Base-by-base conservation (phyloP, 2,888 invertebrate genomes). In the Eristalinus aeneus region DNA sequence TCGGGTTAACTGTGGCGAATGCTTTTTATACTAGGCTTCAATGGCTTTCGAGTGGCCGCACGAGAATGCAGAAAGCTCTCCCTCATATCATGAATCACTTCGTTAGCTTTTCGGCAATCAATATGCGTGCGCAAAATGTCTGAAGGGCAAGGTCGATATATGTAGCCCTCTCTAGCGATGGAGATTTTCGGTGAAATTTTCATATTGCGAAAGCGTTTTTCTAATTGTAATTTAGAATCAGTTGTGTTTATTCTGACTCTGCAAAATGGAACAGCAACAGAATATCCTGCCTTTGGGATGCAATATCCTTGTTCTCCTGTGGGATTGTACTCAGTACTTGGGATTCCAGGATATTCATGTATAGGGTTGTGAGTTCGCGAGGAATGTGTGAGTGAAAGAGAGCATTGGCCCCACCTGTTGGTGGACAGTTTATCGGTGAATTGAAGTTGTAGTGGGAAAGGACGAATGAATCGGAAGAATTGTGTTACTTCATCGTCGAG, bases 81-180 rank as follows among this genome's bases (percentile, higher is more conserved):
- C 11, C 11, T 4, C 23, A 34, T 69, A 63, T 81, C 46, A 46
- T 46, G 82, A 82, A 78, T 82, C 86, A 82, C 61, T 22, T n/a
- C n/a, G 46, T 1, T 46, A 86, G 86, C 86, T 86, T 86, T 80
- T 56, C 16, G 23, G 31, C 61, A 82, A 86, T 86, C 86, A 82
- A 86, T 86, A 86, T 82, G 86, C 82, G 86, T 82, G 81, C 86
- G 86, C 86, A 86, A 82, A 82, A 81, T 74, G 86, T 86, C 86
- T 86, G 86, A 86, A 86, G 86, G 86, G 82, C 86, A 86, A 86
- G 86, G 86, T 86, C 86, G 86, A 81, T 86, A 77, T 63, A 34
- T 27, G 27, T 27, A 27, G 27, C 27, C 54, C 60, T 61, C 39
- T 56, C 32, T 71, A 68, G 22, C 9, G n/a, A 60, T 60, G 60